A percentile compares a stretch with the other conserved stretches of the same genome.
phyloP scores from a whole-genome alignment of 1,140 invertebrate genomes.

The Drosophila rufa region DNA sequence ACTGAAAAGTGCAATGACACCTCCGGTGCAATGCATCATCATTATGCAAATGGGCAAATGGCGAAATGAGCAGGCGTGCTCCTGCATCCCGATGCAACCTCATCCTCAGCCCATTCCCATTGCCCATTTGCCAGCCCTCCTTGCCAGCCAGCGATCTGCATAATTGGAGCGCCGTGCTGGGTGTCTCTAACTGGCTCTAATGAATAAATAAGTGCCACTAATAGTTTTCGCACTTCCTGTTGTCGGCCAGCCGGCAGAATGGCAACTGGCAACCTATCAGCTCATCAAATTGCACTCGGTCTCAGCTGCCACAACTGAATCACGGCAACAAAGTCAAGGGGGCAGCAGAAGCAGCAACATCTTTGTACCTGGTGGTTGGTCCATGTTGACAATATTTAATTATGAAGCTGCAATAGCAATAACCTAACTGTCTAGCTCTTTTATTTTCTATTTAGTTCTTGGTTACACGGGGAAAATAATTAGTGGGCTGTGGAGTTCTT shows the following conservation, averaged over 20 bases:
- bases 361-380: constrained; percentile 3
- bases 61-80: constrained; percentile 29
- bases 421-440: constrained; percentile 51
- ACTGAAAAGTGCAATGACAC: constrained; percentile 59
- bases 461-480: constrained; percentile 6
- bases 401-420: constrained; percentile 52
- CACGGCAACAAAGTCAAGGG: constrained; percentile 23
- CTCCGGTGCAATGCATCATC: constrained; percentile 22
- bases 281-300: constrained; percentile 62
- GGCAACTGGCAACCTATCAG: constrained; percentile 22
- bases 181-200: constrained; percentile 82
- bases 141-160: constrained; percentile 44
- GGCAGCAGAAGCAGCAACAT: constrained; percentile 20
- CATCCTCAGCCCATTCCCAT: neutral
- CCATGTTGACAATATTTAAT: constrained; percentile 79
- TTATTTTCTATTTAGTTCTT: constrained; percentile 4
- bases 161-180: constrained; percentile 68
- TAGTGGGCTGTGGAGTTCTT: constrained; percentile 23
- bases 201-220: constrained; percentile 84
- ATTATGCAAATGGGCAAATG: constrained; percentile 70
- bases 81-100: constrained; percentile 56
- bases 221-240: constrained; percentile 83
- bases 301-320: constrained; percentile 40
- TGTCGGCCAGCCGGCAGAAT: constrained; percentile 39
- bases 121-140: constrained; percentile 1